Evolutionary conservation across 2,113 vertebrate species (phyloP).

Genomic region (Lophius piscatorius): DNA sequence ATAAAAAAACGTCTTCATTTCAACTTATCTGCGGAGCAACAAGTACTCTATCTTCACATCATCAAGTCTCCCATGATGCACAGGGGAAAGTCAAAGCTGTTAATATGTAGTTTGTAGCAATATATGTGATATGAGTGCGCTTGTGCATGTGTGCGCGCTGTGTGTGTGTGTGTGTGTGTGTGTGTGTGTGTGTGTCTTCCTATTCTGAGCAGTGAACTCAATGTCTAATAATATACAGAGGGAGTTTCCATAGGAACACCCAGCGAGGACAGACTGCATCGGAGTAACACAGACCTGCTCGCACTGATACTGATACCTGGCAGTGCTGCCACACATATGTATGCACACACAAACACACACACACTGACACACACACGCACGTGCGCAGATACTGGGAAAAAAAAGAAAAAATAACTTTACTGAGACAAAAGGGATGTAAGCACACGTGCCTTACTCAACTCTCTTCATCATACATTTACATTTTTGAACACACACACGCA

Average conservation of each 20-base stretch:
- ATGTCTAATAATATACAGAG: conserved; percentile 75
- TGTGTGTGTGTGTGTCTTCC: conserved; percentile 63
- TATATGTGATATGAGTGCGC: conserved; percentile 53
- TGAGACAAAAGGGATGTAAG: conserved; percentile 28
- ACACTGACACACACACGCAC: conserved; percentile 5
- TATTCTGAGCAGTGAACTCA: conserved; percentile 67
- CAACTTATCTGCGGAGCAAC: too few species aligned
- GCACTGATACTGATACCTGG: conserved; percentile 71
- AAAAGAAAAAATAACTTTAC: conserved; percentile 22
- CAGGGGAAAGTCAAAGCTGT: conserved; percentile 12
- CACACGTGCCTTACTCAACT: conserved; percentile 55
- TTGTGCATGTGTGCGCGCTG: too few species aligned
- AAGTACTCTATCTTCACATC: too few species aligned
- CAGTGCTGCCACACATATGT: conserved; percentile 33
- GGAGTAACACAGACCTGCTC: conserved; percentile 72
- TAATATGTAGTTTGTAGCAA: conserved; percentile 42
- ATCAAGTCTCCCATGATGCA: too few species aligned
- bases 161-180: too few species aligned
- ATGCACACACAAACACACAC: conserved; percentile 18
- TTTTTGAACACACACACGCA: conserved; percentile 27
- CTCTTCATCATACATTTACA: conserved; percentile 57
- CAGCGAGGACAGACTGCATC: conserved; percentile 71
- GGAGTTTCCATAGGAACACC: conserved; percentile 81
- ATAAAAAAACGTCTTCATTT: too few species aligned
- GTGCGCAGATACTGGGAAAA: too few species aligned